These are phyloP conservation scores for Trissoscelio sp. DNA, from an alignment of 2,888 invertebrate genomes.

Conservation along the genomic window DNA sequence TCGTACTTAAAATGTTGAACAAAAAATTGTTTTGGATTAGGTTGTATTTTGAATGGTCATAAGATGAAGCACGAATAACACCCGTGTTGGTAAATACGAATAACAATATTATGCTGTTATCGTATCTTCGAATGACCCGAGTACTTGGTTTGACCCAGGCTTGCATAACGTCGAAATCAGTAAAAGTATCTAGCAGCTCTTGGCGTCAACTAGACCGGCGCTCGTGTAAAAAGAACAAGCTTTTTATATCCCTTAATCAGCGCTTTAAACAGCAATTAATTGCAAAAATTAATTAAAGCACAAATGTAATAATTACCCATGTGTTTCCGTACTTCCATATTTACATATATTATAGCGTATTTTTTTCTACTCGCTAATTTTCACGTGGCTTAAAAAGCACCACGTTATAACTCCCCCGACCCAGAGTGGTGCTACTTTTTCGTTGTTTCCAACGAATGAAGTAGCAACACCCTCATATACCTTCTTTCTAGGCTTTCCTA, in stretches of 20 bases:
- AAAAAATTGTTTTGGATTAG: slow-evolving; percentile 20
- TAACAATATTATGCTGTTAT: slow-evolving; percentile 73
- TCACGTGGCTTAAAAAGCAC: too few species aligned
- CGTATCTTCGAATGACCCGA: slow-evolving; percentile 75
- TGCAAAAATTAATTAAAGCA: slow-evolving; percentile 43
- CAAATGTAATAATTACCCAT: too few species aligned
- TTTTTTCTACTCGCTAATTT: too few species aligned
- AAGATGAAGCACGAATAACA: slow-evolving; percentile 49
- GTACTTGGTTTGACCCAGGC: slow-evolving; percentile 71
- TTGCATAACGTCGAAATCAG: slow-evolving; percentile 68
- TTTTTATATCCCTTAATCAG: slow-evolving; percentile 41
- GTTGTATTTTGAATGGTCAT: slow-evolving; percentile 24
- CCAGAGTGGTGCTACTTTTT: too few species aligned
- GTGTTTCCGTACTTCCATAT: too few species aligned
- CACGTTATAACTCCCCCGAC: too few species aligned
- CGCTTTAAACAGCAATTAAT: slow-evolving; percentile 43
- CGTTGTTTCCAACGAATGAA: too few species aligned
- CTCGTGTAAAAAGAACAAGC: slow-evolving; percentile 15
- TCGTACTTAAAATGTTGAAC: too few species aligned
- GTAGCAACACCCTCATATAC: too few species aligned
- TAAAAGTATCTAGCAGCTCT: slow-evolving; percentile 62
- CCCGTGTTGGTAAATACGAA: slow-evolving; percentile 74
- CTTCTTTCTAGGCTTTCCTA: too few species aligned
- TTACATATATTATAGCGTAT: too few species aligned
- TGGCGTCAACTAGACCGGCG: slow-evolving; percentile 66